Percentiles rank a stretch among this genome's conserved stretches.
Evolutionary conservation across 64 coral and sea anemone species (phyloP).

Genomic region (Montipora foliosa): DNA sequence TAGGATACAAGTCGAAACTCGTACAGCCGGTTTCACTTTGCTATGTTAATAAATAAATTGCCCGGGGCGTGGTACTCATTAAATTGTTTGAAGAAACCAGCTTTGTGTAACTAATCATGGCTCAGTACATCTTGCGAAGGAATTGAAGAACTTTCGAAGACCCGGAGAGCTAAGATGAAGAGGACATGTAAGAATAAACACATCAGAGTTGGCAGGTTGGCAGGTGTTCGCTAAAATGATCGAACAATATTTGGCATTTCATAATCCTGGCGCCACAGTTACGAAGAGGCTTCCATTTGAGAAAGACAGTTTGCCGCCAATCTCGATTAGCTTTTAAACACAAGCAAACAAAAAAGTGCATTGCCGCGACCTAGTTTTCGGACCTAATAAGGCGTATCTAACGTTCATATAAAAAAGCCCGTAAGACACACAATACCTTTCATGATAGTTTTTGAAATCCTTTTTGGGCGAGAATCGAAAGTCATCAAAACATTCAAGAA

Average conservation of each 20-base stretch:
- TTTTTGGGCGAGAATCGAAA: no score
- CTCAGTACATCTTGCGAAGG: background rate
- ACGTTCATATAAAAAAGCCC: background rate
- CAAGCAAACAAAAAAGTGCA: background rate
- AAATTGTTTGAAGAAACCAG: background rate
- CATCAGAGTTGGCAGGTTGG: background rate
- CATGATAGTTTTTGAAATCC: no score
- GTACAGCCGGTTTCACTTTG: background rate
- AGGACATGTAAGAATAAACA: background rate
- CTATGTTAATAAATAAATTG: no score
- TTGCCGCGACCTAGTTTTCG: no score
- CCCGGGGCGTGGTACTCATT: background rate
- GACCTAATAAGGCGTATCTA: background rate
- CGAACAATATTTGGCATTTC: background rate
- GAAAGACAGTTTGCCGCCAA: slow-evolving; percentile 25
- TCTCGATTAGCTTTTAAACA: background rate
- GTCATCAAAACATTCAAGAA: no score
- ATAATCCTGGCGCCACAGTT: slow-evolving; percentile 4
- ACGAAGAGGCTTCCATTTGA: background rate
- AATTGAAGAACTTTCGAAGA: background rate
- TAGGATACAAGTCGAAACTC: no score
- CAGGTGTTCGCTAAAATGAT: slow-evolving; percentile 14
- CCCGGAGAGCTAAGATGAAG: background rate
- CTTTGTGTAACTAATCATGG: background rate
- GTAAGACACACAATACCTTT: background rate